Evolutionary conservation across 2,113 vertebrate genomes (phyloP), one percentile per base, ranked within the genome.

Genomic region (Polypterus bichir): DNA sequence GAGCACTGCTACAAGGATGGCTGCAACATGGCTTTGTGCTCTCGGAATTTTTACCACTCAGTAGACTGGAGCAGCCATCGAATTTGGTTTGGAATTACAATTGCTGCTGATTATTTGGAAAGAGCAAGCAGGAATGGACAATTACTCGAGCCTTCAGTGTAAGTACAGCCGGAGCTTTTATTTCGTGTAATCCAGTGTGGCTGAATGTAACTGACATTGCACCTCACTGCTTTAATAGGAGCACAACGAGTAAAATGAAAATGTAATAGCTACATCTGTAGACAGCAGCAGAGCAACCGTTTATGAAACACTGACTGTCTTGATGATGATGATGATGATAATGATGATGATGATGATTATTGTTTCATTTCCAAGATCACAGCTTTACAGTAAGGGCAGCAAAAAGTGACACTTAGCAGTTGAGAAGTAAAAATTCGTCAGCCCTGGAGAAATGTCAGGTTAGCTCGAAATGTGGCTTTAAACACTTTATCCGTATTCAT

Each of bases 141-240:
- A 73, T 77, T 70, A 70, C 65, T 75, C 75, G 64, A 67, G 71
- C 53, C 59, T 77, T 63, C 71, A 70, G 60, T 62, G 75, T 77
- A 69, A 77, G 75, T 77, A 68, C 56, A 61, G 1, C 9, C 6
- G 27, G 10, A 54, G 52, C 53, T 46, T 55, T n/a, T 62, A 44
- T 10, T 52, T 52, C 4, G 4, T 52, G 27, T 27, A 1, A 27
- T 27, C 27, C 27, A 27, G 27, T 27, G 27, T 27, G 27, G 27
- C 27, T 27, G 27, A 27, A 27, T 27, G 27, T 27, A 27, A 27
- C 27, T 27, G 27, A 27, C 27, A 27, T 27, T 27, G 27, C 27
- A 27, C 27, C 27, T 27, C 27, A 2, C 27, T 27, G 27, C 27
- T 27, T 27, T 27, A 27, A 2, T 27, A 27, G 27, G 27, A 27